Evolutionary conservation across 2,797 vertebrate species (phyloP), one percentile per base, ranked within the genome.

Genomic region (Garrulus glandarius): DNA sequence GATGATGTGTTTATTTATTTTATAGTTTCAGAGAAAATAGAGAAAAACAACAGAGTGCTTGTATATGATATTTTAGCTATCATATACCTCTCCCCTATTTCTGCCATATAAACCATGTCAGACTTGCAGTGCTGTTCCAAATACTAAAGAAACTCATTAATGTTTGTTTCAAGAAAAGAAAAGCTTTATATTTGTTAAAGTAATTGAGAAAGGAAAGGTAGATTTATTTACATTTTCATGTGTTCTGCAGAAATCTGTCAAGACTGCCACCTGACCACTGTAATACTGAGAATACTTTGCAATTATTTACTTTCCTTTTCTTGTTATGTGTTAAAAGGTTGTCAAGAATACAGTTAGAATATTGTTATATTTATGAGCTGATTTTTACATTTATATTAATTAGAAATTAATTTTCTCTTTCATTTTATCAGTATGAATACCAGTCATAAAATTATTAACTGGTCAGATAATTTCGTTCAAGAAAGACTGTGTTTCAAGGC

Each of bases 31-130:
- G 37, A 75, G 12, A 37, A 84, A 93, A 70, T 18, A 16, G 15
- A 60, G 15, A 49, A 82, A 81, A 87, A 5, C 8, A 65, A 3
- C 8, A 30, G 4, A 55, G 3, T n/a, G 36, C 6, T 44, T 47
- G 19, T 5, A 30, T 59, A 30, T 41, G 34, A 3, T 24, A 13
- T 46, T 65, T 75, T 37, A 60, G 16, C 11, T 68, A 5, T 26
- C 9, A 49, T 20, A 4, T 53, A 63, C 5, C 2, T 29, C 9
- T 13, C 1, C 4, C 9, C 0, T 3, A n/a, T 60, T 87, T 84
- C 41, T 71, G 24, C 5, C 12, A 18, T 12, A 47, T 52, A 64
- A 84, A 55, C 1, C 7, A 20, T 36, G 23, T 15, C 17, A 39
- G 30, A 52, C 44, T 56, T 75, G 36, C 60, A 59, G 14, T 36